Evolutionary conservation across 2,113 vertebrate genomes (phyloP).

Genomic region (Collichthys lucidus): DNA sequence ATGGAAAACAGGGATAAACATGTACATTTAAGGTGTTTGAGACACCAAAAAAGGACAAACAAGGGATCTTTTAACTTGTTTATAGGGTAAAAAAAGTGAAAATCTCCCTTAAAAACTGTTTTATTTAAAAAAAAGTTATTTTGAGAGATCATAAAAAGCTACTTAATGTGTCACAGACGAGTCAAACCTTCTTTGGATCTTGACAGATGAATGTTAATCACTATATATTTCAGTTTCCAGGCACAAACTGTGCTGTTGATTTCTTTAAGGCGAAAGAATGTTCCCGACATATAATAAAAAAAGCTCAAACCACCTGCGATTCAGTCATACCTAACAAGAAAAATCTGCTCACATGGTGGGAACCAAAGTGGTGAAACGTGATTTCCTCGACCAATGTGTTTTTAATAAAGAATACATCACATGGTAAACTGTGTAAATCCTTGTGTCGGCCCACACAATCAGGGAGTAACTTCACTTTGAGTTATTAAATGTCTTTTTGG

Average conservation of each 20-base stretch:
- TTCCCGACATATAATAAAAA: background rate
- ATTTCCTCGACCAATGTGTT: background rate
- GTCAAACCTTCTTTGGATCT: background rate
- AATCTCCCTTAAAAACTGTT: background rate
- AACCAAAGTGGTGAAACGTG: background rate
- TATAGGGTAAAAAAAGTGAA: background rate
- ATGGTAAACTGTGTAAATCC: background rate
- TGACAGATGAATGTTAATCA: background rate
- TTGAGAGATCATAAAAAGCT: background rate
- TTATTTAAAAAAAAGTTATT: background rate
- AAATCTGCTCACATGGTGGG: background rate
- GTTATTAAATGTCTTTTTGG: background rate
- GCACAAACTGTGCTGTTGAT: background rate
- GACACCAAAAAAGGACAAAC: background rate
- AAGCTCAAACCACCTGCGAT: background rate
- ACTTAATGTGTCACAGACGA: background rate
- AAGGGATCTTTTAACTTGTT: background rate
- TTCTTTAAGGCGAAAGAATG: background rate
- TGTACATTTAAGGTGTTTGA: background rate
- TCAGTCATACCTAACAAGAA: background rate
- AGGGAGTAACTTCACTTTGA: constrained; percentile 7
- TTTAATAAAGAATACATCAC: background rate
- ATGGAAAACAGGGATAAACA: background rate
- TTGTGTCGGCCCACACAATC: background rate
- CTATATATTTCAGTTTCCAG: background rate